Percentiles rank a stretch among this genome's conserved stretches.
These are phyloP conservation scores for Bryconaethiops microstoma DNA, from an alignment of 2,797 vertebrate species.

Conservation along the genomic window DNA sequence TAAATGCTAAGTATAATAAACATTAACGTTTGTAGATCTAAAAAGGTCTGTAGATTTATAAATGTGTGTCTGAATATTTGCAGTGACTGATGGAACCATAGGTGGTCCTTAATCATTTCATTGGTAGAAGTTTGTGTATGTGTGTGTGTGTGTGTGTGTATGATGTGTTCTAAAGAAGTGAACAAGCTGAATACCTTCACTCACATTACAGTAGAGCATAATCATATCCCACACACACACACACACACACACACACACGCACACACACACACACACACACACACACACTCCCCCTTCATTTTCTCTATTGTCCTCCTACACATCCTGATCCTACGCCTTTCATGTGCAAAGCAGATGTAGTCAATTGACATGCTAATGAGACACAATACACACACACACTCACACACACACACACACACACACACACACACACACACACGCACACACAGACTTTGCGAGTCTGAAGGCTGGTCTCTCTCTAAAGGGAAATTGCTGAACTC, in stretches of 20 bases:
- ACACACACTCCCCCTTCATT: constrained; percentile 53
- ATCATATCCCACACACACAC: constrained; percentile 31
- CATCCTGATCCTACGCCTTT: constrained; percentile 72
- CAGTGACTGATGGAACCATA: too few species aligned
- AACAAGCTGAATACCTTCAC: constrained; percentile 70
- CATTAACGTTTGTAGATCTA: too few species aligned
- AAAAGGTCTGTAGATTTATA: background rate
- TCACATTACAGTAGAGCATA: constrained; percentile 69
- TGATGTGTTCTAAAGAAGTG: constrained; percentile 6
- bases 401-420: constrained; percentile 48
- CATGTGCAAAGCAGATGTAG: constrained; percentile 89
- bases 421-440: constrained; percentile 1
- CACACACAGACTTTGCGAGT: background rate
- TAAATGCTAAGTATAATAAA: too few species aligned
- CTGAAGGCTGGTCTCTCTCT: constrained; percentile 47
- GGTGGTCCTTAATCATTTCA: too few species aligned
- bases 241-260: constrained; percentile 58
- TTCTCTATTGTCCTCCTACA: constrained; percentile 71
- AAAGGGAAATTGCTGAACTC: constrained; percentile 57
- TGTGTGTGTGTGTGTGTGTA: background rate
- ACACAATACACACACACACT: constrained; percentile 59
- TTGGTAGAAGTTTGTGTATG: too few species aligned
- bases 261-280: constrained; percentile 55
- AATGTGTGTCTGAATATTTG: background rate
- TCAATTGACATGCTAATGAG: constrained; percentile 90